phyloP scores from a whole-genome alignment of 2,888 invertebrate species.

The Philonicus albiceps region DNA sequence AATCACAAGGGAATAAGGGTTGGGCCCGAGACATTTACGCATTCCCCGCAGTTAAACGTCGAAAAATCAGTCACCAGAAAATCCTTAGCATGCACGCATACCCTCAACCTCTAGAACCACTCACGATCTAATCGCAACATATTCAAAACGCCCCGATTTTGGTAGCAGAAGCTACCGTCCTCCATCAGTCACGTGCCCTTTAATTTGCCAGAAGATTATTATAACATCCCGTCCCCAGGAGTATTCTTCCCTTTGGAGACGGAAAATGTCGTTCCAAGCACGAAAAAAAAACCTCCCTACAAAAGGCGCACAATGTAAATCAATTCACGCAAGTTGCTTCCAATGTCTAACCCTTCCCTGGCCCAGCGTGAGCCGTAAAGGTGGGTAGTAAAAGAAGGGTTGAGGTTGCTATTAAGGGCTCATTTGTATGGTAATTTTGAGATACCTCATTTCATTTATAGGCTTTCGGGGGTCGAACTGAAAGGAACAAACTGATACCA shows the following conservation, averaged over 20 bases:
- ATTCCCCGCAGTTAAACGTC: slow-evolving; percentile 7
- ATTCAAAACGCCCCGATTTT: slow-evolving; percentile 42
- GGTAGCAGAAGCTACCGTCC: not conserved
- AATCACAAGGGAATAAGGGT: slow-evolving; percentile 25
- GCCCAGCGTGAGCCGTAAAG: not conserved
- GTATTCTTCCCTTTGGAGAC: slow-evolving; percentile 13
- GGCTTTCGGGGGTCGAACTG: not conserved
- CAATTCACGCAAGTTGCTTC: slow-evolving; percentile 35
- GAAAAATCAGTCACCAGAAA: slow-evolving; percentile 45
- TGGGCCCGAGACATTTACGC: slow-evolving; percentile 26
- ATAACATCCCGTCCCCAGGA: slow-evolving; percentile 37
- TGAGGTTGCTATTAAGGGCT: slow-evolving; percentile 22
- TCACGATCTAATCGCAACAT: slow-evolving; percentile 43
- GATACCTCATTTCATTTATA: slow-evolving; percentile 21
- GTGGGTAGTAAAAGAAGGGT: not conserved
- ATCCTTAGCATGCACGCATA: slow-evolving; percentile 43
- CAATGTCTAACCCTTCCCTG: slow-evolving; percentile 20
- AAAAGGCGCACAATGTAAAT: slow-evolving; percentile 10
- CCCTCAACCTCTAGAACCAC: slow-evolving; percentile 39
- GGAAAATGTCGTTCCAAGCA: not conserved
- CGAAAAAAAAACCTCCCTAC: not conserved
- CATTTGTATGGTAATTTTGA: slow-evolving; percentile 34
- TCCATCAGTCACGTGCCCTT: slow-evolving; percentile 41
- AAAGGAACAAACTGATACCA: slow-evolving; percentile 12
- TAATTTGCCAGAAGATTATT: slow-evolving; percentile 43